A percentile compares a stretch with the other conserved stretches of the same genome.
These are phyloP conservation scores for Leptothorax acervorum DNA, from an alignment of 2,888 invertebrate genomes.

Conservation along the genomic window DNA sequence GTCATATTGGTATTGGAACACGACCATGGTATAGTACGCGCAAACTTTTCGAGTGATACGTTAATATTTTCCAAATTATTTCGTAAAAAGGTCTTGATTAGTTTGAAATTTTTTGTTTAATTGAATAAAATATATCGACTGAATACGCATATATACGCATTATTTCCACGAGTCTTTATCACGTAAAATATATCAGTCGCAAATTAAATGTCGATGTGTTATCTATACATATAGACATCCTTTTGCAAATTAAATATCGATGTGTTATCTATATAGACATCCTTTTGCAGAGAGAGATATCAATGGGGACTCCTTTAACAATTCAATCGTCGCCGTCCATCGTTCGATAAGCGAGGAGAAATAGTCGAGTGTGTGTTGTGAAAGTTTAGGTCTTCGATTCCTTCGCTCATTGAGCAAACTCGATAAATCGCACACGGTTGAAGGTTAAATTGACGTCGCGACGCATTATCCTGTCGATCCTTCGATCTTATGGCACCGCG, in stretches of 20 bases:
- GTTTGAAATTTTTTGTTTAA: neutral
- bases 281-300: neutral
- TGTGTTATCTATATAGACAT: neutral
- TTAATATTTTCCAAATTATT: neutral
- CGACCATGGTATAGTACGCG: too few species aligned
- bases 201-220: neutral
- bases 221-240: neutral
- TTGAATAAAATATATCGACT: neutral
- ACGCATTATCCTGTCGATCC: slow-evolving; percentile 6
- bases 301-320: neutral
- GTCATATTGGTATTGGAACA: too few species aligned
- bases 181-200: neutral
- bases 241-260: neutral
- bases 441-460: slow-evolving; percentile 24
- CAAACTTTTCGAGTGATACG: too few species aligned
- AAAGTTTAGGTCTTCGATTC: slow-evolving; percentile 21
- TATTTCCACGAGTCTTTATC: neutral
- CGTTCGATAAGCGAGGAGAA: neutral
- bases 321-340: slow-evolving; percentile 21
- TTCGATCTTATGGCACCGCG: neutral
- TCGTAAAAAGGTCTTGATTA: neutral
- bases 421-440: neutral
- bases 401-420: neutral
- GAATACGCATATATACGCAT: slow-evolving; percentile 3
- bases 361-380: neutral